Evolutionary conservation across 2,888 invertebrate genomes (phyloP), one percentile per base, ranked within the genome.

Genomic region (Xestia xanthographa): DNA sequence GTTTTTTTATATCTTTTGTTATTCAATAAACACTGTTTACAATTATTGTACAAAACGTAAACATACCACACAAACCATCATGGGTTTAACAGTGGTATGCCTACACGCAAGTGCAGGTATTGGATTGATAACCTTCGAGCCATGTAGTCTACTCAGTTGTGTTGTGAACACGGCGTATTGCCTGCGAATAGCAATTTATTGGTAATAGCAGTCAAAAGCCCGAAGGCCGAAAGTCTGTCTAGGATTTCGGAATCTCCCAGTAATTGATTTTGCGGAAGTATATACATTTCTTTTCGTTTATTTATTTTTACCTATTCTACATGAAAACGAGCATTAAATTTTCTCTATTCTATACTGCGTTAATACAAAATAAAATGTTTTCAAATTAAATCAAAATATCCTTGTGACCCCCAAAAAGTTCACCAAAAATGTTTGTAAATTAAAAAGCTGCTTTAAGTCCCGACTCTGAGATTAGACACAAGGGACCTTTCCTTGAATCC

Each of bases 401-500:
- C 43, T 53, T 34, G 45, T 65, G 43, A 65, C 62, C 20, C 62
- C 50, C 68, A 65, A 62, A 74, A 80, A 72, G 56, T 65, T 75
- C 74, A 53, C 22, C 74, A 86, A 66, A 77, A 63, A 85, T 84
- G 66, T 77, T 86, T 79, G 71, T 84, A 84, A 85, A 85, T 85
- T 76, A 62, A 82, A 80, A 87, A 86, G 83, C 83, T 86, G 82
- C 77, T 82, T 80, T 65, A 86, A 87, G 80, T 89, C 87, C 77
- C 79, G 77, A 82, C 83, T 86, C 79, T 66, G 74, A 84, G 84
- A 90, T 89, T 86, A 86, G 84, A 77, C 83, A 70, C 86, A 72
- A 79, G 83, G 79, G 84, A 80, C 79, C 78, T 77, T 82, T 85
- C 86, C 81, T 75, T 82, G 68, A 86, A 84, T 84, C 85, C 85